Evolutionary conservation across 2,797 vertebrate species (phyloP), one percentile per base, ranked within the genome.

Genomic region (Sphenodon punctatus): DNA sequence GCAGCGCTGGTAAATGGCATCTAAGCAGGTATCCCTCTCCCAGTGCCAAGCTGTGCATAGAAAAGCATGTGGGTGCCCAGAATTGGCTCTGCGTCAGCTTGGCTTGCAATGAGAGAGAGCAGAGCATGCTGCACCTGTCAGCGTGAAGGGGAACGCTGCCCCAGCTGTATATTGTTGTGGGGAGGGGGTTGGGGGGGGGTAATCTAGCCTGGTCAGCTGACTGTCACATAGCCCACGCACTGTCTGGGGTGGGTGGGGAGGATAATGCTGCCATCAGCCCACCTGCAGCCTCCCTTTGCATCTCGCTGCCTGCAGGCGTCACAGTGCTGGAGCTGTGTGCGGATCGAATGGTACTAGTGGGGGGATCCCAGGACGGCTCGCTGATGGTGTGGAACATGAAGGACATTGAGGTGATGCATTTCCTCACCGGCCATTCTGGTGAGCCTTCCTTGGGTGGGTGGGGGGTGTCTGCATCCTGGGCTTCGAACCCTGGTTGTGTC

Each of bases 361-460:
- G 95, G 1, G 97, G 97, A 20, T 96, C 96, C 46, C 91, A 94
- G 32, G 93, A 96, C 0, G 96, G 97, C 3, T 68, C 80, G 10
- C 30, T 96, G 58, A 90, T 90, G 3, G 94, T 92, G 48, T 98
- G 97, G 96, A 95, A 95, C 42, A 90, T 93, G 46, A 84, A 89
- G 3, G 92, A 93, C 55, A 86, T 91, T 22, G 93, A 96, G 46
- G 94, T 95, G 27, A 58, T 95, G 17, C 95, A 96, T 6, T 10
- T 92, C 9, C 89, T 97, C 49, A 82, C 75, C 10, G 97, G 96
- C 58, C 97, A 97, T 89, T 92, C 94, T 11, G 95, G 96, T 97
- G 75, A 93, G 86, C 10, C 16, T 51, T 4, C 15, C n/a, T n/a
- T n/a, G n/a, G n/a, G n/a, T n/a, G n/a, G n/a, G n/a, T 45, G 34